phyloP scores from a whole-genome alignment of 2,113 vertebrate species.

The Toxotes chatareus region DNA sequence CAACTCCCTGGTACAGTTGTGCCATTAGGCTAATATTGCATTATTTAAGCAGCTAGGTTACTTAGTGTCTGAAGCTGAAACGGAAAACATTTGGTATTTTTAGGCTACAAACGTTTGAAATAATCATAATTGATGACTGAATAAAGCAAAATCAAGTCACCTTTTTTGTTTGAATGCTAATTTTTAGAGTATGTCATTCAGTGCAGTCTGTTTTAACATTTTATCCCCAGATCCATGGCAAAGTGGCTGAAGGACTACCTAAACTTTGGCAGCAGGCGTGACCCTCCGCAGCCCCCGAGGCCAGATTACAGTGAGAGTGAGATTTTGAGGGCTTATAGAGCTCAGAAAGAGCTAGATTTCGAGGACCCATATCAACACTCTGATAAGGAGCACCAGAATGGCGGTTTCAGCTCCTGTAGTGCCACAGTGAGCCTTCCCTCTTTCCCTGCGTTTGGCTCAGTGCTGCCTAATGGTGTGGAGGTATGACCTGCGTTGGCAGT shows the following conservation, averaged over 20 bases:
- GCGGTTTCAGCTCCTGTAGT: conserved; percentile 65
- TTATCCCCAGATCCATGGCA: conserved; percentile 87
- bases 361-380: conserved; percentile 90
- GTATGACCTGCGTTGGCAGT: conserved; percentile 45
- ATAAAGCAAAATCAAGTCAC: neutral
- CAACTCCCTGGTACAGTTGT: neutral
- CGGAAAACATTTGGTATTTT: neutral
- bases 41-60: neutral
- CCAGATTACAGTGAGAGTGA: conserved; percentile 94
- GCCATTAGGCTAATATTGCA: neutral
- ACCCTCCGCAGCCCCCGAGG: conserved; percentile 89
- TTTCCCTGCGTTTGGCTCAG: conserved; percentile 79
- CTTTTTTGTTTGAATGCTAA: neutral
- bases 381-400: conserved; percentile 77
- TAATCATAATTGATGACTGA: neutral
- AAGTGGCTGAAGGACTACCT: conserved; percentile 94
- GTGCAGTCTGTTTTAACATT: neutral
- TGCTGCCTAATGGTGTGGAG: conserved; percentile 77
- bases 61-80: neutral
- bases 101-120: neutral
- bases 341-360: conserved; percentile 91
- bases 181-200: too few relatives aligned
- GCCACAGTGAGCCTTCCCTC: conserved; percentile 73
- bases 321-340: conserved; percentile 89
- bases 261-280: conserved; percentile 89